Percentiles rank a stretch among this genome's conserved stretches.
These are phyloP conservation scores for Lamellibrachia luymesi DNA, from an alignment of 1,140 invertebrate species.

Conservation along the genomic window DNA sequence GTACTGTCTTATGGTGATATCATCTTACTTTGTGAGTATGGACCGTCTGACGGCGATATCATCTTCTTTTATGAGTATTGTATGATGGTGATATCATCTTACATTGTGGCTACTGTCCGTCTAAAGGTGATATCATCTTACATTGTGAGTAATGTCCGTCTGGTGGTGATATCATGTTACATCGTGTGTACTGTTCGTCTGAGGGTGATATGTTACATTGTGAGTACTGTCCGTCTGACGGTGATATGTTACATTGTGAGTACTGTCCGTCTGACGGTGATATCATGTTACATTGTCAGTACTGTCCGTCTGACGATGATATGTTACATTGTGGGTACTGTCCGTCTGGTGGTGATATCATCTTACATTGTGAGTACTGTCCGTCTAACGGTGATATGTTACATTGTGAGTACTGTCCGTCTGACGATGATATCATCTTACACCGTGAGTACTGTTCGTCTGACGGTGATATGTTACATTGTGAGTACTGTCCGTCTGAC, in stretches of 20 bases:
- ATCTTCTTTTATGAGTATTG: background rate
- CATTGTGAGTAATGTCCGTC: background rate
- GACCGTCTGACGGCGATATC: background rate
- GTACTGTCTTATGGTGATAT: constrained; percentile 31
- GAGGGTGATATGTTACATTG: background rate
- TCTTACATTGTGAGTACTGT: background rate
- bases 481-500: background rate
- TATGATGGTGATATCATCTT: background rate
- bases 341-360: background rate
- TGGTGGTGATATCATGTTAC: background rate
- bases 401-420: background rate
- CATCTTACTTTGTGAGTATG: background rate
- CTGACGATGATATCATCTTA: background rate
- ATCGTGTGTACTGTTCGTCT: background rate
- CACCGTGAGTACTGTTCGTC: background rate
- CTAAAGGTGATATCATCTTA: background rate
- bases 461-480: background rate
- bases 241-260: constrained; percentile 64
- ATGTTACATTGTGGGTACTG: constrained; percentile 63
- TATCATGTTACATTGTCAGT: background rate
- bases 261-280: background rate
- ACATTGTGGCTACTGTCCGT: background rate
- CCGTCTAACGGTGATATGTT: background rate
- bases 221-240: background rate
- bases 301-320: background rate